Percentiles rank a stretch among this genome's conserved stretches.
Evolutionary conservation across 2,113 vertebrate species (phyloP).

Genomic region (Salvator merianae): DNA sequence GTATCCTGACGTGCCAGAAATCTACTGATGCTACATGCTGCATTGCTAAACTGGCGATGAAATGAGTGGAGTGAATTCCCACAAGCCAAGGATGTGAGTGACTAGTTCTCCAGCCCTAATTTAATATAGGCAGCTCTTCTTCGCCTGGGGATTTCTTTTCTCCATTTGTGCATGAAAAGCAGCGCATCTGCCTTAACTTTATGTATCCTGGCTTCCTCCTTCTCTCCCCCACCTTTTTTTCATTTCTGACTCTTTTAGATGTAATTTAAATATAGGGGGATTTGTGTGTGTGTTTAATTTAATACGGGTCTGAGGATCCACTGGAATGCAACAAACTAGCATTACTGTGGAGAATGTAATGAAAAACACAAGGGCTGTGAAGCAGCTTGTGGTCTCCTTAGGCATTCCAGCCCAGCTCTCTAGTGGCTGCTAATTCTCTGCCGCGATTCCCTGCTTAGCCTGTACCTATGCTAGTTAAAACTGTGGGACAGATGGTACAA

Average conservation of each 20-base stretch:
- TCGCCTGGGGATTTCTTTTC: neutral
- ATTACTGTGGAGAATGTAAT: conserved; percentile 41
- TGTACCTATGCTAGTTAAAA: conserved; percentile 30
- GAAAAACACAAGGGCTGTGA: conserved; percentile 41
- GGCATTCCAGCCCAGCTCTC: neutral
- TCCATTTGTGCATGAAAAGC: neutral
- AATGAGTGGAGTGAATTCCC: neutral
- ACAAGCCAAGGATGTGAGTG: neutral
- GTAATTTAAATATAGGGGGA: conserved; percentile 43
- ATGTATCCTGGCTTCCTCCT: conserved; percentile 34
- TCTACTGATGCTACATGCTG: neutral
- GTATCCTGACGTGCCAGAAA: neutral
- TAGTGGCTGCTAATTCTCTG: neutral
- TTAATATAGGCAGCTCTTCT: neutral
- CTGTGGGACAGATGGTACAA: neutral
- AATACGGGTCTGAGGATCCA: conserved; percentile 40
- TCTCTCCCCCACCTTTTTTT: conserved; percentile 23
- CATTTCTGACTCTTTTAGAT: conserved; percentile 41
- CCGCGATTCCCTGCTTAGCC: neutral
- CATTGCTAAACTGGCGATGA: neutral
- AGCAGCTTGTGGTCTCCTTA: conserved; percentile 23
- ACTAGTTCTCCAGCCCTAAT: neutral
- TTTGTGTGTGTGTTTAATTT: conserved; percentile 57
- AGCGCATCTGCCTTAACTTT: neutral
- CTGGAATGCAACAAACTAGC: conserved; percentile 48